These are phyloP conservation scores for Fulmarus glacialis DNA, from an alignment of 2,113 vertebrate species.

Conservation along the genomic window DNA sequence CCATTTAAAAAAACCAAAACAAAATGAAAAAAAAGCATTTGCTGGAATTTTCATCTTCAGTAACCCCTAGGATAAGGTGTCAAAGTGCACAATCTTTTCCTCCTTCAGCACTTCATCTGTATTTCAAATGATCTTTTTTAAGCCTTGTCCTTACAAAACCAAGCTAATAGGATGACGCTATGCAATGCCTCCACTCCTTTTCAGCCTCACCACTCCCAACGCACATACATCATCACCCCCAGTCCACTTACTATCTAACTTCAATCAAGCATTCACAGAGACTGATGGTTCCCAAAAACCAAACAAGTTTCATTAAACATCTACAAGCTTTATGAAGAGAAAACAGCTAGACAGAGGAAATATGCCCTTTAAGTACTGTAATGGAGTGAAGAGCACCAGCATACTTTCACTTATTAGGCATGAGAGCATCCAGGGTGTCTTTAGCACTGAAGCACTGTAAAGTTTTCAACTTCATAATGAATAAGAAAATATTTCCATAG, in stretches of 20 bases:
- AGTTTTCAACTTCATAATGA: neutral
- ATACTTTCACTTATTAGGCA: neutral
- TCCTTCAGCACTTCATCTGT: neutral
- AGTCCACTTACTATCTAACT: neutral
- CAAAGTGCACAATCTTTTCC: neutral
- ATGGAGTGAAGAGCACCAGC: neutral
- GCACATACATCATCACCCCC: accelerated
- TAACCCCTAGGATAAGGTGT: neutral
- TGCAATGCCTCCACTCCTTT: accelerated
- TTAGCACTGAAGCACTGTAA: neutral
- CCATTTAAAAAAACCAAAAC: neutral
- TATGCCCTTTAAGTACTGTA: neutral
- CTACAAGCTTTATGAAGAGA: neutral
- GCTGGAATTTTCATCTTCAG: neutral
- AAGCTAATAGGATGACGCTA: neutral
- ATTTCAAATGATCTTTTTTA: neutral
- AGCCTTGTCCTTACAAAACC: neutral
- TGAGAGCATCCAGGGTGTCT: neutral
- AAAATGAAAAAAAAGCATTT: neutral
- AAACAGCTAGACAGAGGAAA: neutral
- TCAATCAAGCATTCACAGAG: neutral
- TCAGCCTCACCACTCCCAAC: neutral
- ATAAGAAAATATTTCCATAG: neutral
- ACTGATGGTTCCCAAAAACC: neutral
- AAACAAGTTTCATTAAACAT: neutral